These are phyloP conservation scores for Palaemon carinicauda DNA, from an alignment of 1,140 invertebrate species.

Conservation along the genomic window DNA sequence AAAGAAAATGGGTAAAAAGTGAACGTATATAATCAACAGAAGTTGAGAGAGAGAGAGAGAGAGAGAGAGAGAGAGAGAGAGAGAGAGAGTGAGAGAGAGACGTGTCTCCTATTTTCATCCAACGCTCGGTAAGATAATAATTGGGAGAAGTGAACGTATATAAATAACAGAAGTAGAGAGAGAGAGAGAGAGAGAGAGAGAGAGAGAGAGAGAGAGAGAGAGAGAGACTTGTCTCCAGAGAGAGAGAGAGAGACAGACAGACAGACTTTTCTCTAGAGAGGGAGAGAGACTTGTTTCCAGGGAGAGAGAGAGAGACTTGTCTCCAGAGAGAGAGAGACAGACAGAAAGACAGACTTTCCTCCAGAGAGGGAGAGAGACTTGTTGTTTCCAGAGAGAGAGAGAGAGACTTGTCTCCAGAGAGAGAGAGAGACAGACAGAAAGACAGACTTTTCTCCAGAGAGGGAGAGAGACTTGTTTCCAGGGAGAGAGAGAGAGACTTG, in stretches of 20 bases:
- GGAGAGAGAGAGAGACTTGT: neutral
- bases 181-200: neutral
- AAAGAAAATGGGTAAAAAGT: neutral
- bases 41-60: neutral
- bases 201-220: neutral
- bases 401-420: neutral
- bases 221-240: neutral
- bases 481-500: neutral
- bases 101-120: too few species aligned
- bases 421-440: neutral
- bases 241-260: neutral
- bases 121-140: too few species aligned
- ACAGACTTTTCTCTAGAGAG: too few species aligned
- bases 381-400: neutral
- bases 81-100: neutral
- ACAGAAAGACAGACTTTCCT: too few species aligned
- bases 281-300: neutral
- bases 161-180: too few species aligned
- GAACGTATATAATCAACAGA: too few species aligned
- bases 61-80: slow-evolving; percentile 4
- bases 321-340: neutral
- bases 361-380: neutral
- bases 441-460: neutral
- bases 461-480: neutral
- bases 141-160: too few species aligned